Base-by-base conservation (phyloP, 2,797 vertebrate species). In the Fringilla coelebs region DNA sequence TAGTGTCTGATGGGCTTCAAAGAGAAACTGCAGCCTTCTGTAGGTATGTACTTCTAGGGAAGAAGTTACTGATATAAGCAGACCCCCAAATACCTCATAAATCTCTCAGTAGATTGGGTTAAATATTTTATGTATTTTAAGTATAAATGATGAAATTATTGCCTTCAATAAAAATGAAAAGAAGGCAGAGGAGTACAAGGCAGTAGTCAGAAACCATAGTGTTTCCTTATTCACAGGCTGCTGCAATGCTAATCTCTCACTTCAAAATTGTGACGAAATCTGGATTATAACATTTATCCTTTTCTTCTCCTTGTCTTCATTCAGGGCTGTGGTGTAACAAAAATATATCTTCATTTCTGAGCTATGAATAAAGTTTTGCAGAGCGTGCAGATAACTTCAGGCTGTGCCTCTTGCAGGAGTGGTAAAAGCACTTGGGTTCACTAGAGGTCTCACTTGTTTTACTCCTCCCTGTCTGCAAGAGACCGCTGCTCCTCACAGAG, bases 401-500 rank as follows among this genome's bases (percentile, higher is more conserved):
- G 32, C 72, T 36, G n/a, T 31, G 34, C 24, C 15, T 88, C 32
- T 41, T 2, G 10, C 72, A 54, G 62, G 46, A 54, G 52, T 19
- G 34, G 48, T 54, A 7, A 26, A 13, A 85, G 70, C 61, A 2
- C 51, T 89, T 32, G 62, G 26, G 51, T 54, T 92, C 88, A 54
- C 83, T 90, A 90, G 85, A 94, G 83, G 94, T 91, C 85, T 88
- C 85, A 32, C 89, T 94, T 85, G 52, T 78, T 85, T 89, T 74
- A 68, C 41, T 88, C 32, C 38, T 83, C 51, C 29, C 24, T 22
- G 38, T 22, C 65, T 85, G 8, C 11, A 21, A 34, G 57, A 14
- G 25, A 2, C 16, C 70, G 75, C 52, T 48, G 48, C n/a, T 17
- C 18, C 28, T 29, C 55, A 1, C 2, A 9, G 61, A 22, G 51